phyloP scores from a whole-genome alignment of 2,797 vertebrate species.

The Coregonus ussuriensis region DNA sequence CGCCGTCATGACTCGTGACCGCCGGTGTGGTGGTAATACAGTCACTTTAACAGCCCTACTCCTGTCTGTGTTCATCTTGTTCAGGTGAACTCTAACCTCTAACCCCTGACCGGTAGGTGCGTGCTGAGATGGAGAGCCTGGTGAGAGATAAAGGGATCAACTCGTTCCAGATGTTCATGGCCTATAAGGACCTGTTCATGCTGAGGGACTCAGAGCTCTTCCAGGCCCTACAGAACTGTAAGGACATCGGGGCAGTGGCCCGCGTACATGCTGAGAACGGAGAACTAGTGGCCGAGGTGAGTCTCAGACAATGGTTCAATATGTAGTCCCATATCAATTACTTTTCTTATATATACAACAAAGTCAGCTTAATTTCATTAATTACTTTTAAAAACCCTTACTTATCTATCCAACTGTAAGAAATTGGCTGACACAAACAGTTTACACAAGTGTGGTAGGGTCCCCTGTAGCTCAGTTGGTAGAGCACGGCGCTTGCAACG shows the following conservation, averaged over 20 bases:
- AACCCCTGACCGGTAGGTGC: conserved; percentile 77
- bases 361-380: background rate
- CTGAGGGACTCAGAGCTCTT: conserved; percentile 94
- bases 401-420: background rate
- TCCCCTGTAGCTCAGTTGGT: no score
- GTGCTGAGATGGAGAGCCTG: conserved; percentile 91
- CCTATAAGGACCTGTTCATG: conserved; percentile 96
- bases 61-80: background rate
- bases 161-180: conserved; percentile 98
- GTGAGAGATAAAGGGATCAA: conserved; percentile 94
- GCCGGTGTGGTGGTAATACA: background rate
- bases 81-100: background rate
- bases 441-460: no score
- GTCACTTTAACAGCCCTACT: background rate
- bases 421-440: background rate
- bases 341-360: background rate
- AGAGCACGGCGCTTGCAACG: no score
- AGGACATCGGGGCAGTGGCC: conserved; percentile 90
- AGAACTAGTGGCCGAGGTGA: conserved; percentile 93
- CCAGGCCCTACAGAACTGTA: conserved; percentile 90
- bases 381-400: background rate
- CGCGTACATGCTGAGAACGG: conserved; percentile 96
- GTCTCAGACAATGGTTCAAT: background rate
- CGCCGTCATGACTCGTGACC: no score
- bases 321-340: background rate